A percentile compares a stretch with the other conserved stretches of the same genome.
These are phyloP conservation scores for Moxostoma hubbsi DNA, from an alignment of 2,797 vertebrate species.

Conservation along the genomic window DNA sequence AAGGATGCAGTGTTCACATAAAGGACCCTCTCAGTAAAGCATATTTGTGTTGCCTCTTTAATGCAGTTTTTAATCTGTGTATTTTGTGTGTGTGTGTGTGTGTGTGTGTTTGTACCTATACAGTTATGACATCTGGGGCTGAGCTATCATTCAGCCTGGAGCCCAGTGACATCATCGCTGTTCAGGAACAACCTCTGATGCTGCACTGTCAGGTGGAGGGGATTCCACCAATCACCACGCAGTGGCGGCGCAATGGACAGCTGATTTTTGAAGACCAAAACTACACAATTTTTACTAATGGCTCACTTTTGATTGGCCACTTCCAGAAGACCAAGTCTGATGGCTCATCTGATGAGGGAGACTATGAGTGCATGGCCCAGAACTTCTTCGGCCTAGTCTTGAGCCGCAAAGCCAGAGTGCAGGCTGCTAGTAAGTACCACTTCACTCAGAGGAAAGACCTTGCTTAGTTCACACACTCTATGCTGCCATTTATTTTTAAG, in stretches of 20 bases:
- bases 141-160: constrained; percentile 92
- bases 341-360: constrained; percentile 89
- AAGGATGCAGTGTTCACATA: too few relatives aligned
- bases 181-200: constrained; percentile 89
- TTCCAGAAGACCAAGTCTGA: constrained; percentile 84
- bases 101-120: constrained; percentile 9
- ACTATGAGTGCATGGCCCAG: constrained; percentile 94
- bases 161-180: constrained; percentile 90
- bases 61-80: not conserved
- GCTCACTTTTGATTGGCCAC: constrained; percentile 86
- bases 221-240: constrained; percentile 90
- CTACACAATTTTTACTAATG: constrained; percentile 84
- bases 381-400: constrained; percentile 94
- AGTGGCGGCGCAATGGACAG: constrained; percentile 89
- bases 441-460: not conserved
- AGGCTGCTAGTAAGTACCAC: constrained; percentile 92
- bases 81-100: too few relatives aligned
- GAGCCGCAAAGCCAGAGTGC: constrained; percentile 92
- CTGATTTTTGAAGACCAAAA: constrained; percentile 79
- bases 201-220: constrained; percentile 94
- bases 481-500: not conserved
- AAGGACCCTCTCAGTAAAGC: too few relatives aligned
- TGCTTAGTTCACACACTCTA: not conserved
- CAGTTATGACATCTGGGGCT: constrained; percentile 82
- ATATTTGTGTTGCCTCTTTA: too few relatives aligned